These are phyloP conservation scores for Pandemis corylana DNA, from an alignment of 2,888 invertebrate species.

Conservation along the genomic window DNA sequence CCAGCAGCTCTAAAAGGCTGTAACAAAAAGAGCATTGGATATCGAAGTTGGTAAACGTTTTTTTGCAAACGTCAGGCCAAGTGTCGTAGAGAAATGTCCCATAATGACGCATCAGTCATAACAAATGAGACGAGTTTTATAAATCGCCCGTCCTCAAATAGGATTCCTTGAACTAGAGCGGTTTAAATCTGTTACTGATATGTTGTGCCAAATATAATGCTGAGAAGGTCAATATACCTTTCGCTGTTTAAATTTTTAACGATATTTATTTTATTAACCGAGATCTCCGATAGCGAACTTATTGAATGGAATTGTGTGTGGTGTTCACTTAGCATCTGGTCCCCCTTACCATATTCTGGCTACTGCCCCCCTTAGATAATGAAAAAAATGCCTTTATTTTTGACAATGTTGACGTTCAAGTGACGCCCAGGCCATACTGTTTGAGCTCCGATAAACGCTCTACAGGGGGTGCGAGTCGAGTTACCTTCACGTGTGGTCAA, in stretches of 20 bases:
- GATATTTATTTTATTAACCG: too few relatives aligned
- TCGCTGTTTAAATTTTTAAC: neutral
- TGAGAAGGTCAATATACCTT: conserved; percentile 2
- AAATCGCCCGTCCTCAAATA: conserved; percentile 9
- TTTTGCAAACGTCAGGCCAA: conserved; percentile 15
- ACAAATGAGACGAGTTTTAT: conserved; percentile 23
- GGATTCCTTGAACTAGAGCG: conserved; percentile 8
- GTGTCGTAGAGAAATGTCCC: conserved; percentile 17
- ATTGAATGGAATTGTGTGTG: too few relatives aligned
- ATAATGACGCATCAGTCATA: conserved; percentile 30
- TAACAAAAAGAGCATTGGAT: neutral
- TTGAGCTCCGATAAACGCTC: too few relatives aligned
- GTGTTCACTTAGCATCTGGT: too few relatives aligned
- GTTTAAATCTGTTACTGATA: conserved; percentile 8
- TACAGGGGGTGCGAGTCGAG: too few relatives aligned
- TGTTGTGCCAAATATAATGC: neutral
- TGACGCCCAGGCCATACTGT: too few relatives aligned
- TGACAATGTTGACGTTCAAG: too few relatives aligned
- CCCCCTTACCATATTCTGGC: too few relatives aligned
- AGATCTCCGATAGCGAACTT: too few relatives aligned
- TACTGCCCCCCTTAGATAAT: too few relatives aligned
- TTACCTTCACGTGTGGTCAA: too few relatives aligned
- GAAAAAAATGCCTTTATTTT: too few relatives aligned
- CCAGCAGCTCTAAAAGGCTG: neutral
- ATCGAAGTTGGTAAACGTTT: neutral